phyloP scores from a whole-genome alignment of 2,797 vertebrate genomes.

The Fistularia tabacaria region DNA sequence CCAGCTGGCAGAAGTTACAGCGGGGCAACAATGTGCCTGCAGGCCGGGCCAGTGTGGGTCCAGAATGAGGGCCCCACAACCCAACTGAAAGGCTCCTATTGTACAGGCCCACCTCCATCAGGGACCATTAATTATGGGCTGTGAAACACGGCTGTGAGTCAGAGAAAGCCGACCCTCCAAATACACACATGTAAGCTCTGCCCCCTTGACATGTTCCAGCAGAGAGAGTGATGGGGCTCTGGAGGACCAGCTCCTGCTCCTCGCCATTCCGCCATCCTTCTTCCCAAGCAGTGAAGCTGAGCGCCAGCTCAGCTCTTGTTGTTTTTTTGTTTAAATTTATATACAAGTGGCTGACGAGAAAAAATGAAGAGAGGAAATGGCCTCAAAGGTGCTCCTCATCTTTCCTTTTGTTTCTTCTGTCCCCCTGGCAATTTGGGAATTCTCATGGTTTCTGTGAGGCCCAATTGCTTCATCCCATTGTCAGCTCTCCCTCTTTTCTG shows the following conservation, averaged over 20 bases:
- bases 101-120: conserved; percentile 84
- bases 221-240: conserved; percentile 45
- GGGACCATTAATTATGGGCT: conserved; percentile 95
- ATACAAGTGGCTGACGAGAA: conserved; percentile 16
- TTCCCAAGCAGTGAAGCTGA: conserved; percentile 35
- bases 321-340: conserved; percentile 23
- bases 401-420: too few species aligned
- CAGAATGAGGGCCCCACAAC: conserved; percentile 52
- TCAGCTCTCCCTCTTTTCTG: too few species aligned
- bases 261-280: conserved; percentile 22
- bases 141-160: conserved; percentile 77
- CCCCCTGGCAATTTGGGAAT: too few species aligned
- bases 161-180: conserved; percentile 42
- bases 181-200: conserved; percentile 9
- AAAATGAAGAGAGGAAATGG: conserved; percentile 12
- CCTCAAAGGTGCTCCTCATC: conserved; percentile 12
- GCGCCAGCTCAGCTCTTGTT: conserved; percentile 29
- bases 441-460: too few species aligned
- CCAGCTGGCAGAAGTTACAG: conserved; percentile 93
- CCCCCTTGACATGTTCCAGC: conserved; percentile 37
- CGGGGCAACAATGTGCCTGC: conserved; percentile 86
- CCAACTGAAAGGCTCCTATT: conserved; percentile 90
- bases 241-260: conserved; percentile 24
- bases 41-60: conserved; percentile 71
- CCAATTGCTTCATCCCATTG: too few species aligned